Evolutionary conservation across 2,113 vertebrate genomes (phyloP).

Genomic region (Labeo rohita): DNA sequence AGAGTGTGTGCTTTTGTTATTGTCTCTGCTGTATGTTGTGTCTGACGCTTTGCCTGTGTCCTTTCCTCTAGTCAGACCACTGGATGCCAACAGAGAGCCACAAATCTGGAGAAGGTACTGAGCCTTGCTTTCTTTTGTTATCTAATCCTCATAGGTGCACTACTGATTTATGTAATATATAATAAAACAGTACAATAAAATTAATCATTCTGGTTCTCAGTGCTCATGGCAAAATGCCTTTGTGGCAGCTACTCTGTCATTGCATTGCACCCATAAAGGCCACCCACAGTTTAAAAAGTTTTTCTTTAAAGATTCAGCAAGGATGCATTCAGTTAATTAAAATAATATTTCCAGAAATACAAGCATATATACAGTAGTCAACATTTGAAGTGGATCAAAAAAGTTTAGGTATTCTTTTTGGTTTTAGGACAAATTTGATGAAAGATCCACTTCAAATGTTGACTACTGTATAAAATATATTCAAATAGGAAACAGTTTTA

Average conservation of each 20-base stretch:
- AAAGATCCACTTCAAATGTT: too few species aligned
- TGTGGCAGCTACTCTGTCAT: neutral
- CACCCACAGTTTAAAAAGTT: neutral
- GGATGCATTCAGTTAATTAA: neutral
- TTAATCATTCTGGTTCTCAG: neutral
- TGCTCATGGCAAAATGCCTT: neutral
- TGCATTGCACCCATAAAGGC: neutral
- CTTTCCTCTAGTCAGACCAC: slow-evolving; percentile 71
- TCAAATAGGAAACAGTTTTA: neutral
- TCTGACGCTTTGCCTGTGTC: slow-evolving; percentile 47
- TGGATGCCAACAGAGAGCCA: slow-evolving; percentile 73
- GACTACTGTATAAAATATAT: neutral
- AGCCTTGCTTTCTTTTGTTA: neutral
- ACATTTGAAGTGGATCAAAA: too few species aligned
- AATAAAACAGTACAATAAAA: neutral
- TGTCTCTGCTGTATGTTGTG: slow-evolving; percentile 47
- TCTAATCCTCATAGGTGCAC: neutral
- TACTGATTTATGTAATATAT: neutral
- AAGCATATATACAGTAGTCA: too few species aligned
- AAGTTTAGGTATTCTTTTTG: too few species aligned
- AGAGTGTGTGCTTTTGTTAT: neutral
- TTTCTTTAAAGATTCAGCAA: neutral
- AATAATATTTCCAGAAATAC: neutral
- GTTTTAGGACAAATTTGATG: too few species aligned
- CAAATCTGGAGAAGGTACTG: slow-evolving; percentile 73